Base-by-base conservation (phyloP, 2,888 invertebrate genomes). In the Hanleya hanleyi region DNA sequence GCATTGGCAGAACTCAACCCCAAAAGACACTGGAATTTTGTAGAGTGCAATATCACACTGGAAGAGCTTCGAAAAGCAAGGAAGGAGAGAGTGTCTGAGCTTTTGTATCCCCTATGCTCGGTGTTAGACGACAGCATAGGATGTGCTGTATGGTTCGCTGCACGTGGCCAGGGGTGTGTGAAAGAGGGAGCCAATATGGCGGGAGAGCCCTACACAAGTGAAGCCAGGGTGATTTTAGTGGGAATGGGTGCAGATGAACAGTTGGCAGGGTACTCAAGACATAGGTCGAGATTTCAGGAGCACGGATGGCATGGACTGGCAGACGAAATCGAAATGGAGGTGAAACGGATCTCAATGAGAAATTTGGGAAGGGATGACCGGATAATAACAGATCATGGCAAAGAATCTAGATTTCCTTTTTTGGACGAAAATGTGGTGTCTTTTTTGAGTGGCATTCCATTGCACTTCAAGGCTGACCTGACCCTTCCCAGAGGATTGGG, bases 181-280 rank as follows among this genome's bases (percentile, higher is more conserved):
- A 82, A 79, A 26, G 81, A 78, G 76, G 81, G 80, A 29, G 74
- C 77, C 0, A 61, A 71, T 22, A 76, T 64, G 62, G 49, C 50
- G 15, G 81, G 80, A 35, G 66, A 76, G 18, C 66, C 69, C 1
- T 86, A 87, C 67, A 73, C 61, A 18, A 87, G 88, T 73, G 81
- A 75, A 38, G 88, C 89, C 47, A 15, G 95, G 95, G 93, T 97
- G 29, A 91, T 97, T 74, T 90, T 98, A 79, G 91, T 96, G 82
- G 99, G 99, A 41, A 96, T 96, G 92, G 99, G 99, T 7, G 98
- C 99, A 0, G 99, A 99, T 92, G 99, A 99, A 92, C 92, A 98
- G 77, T 95, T 99, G 88, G 98, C 96, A 66, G 99, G 99, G 1
- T 99, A 99, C 88, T 94, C 94, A 41, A 93, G 97, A 74, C 98